Evolutionary conservation across 2,113 vertebrate species (phyloP), one percentile per base, ranked within the genome.

Genomic region (Peucedramus taeniatus): DNA sequence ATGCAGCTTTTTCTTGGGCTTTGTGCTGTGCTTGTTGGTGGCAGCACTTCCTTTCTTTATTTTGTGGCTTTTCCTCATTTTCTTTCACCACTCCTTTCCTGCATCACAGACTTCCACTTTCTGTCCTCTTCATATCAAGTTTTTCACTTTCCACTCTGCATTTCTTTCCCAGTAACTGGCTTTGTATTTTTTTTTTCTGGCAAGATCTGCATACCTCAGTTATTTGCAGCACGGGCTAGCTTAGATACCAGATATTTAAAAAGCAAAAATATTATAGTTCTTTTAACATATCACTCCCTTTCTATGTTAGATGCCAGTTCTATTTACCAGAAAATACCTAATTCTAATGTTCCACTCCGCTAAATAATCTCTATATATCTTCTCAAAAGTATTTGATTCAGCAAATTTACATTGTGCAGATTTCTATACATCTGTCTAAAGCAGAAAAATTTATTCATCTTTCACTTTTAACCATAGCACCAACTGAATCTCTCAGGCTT

Each of bases 381-480:
- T 97, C 93, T 96, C 95, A 94, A 95, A 96, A 91, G 93, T 96
- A 97, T 91, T 88, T 89, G 93, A 96, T 90, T 97, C 93, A 95
- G 95, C 93, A 97, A 94, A 96, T 97, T 95, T 84, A 84, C 90
- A 94, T 94, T 95, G 92, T 94, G 81, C 92, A 90, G 88, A 89
- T 97, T 96, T 97, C 97, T 96, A 92, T 93, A 78, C 61, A 72
- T 78, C 76, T 94, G 77, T 44, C 90, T 96, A 65, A 95, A 97
- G 96, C 78, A 94, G 92, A 93, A 96, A 97, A 96, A 97, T 45
- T 54, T 95, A 97, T 97, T 97, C 69, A 40, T 97, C 92, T 94
- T 97, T 97, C 92, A 92, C 95, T 97, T 97, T 97, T 96, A 97
- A 96, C 93, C 96, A 87, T 19, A 83, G 92, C 87, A 96, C 94